A percentile compares a stretch with the other conserved stretches of the same genome.
phyloP scores from a whole-genome alignment of 2,797 vertebrate species.

The Tarsius wallacei region DNA sequence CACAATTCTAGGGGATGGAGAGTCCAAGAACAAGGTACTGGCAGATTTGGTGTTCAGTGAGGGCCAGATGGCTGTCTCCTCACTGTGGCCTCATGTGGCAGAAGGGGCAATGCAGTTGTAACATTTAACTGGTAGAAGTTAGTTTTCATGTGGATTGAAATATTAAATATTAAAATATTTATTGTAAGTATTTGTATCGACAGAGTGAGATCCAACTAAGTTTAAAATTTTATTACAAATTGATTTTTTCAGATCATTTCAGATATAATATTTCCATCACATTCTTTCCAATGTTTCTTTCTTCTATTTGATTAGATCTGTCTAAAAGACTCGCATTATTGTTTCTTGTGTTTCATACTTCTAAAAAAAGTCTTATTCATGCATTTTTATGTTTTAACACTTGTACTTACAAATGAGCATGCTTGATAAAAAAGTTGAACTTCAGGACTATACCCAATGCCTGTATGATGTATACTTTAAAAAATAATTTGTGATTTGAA shows the following conservation, averaged over 20 bases:
- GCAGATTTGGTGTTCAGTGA: not conserved
- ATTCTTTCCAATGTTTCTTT: not conserved
- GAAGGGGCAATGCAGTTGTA: not conserved
- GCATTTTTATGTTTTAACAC: not conserved
- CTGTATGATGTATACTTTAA: not conserved
- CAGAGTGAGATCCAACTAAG: not conserved
- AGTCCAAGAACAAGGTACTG: not conserved
- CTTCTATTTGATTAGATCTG: not conserved
- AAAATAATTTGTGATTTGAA: not conserved
- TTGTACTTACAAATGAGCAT: not conserved
- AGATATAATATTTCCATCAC: not conserved
- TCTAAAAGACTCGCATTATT: not conserved
- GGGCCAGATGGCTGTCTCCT: not conserved
- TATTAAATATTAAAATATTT: not conserved
- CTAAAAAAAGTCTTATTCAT: not conserved
- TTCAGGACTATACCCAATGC: not conserved
- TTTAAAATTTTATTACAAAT: not conserved
- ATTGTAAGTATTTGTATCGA: not conserved
- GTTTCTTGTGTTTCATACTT: not conserved
- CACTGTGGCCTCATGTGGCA: fast-evolving
- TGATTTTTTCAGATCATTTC: not conserved
- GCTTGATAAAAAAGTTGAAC: not conserved
- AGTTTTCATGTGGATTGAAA: not conserved
- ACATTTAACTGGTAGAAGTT: not conserved
- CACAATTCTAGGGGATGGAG: not conserved